Evolutionary conservation across 2,113 vertebrate genomes (phyloP).

Genomic region (Plecturocebus donacophilus): DNA sequence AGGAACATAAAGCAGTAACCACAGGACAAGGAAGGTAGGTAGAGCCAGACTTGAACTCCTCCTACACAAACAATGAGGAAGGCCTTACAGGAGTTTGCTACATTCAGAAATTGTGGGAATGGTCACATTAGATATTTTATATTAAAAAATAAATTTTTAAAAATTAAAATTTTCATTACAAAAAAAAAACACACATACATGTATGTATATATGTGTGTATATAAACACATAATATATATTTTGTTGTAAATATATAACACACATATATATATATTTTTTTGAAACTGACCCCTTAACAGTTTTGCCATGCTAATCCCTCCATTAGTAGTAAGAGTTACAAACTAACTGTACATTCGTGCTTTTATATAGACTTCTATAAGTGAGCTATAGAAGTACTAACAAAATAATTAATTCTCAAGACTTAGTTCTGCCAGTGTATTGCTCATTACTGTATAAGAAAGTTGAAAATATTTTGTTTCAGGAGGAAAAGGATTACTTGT

Average conservation of each 20-base stretch:
- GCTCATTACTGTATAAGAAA: not conserved
- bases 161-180: not conserved
- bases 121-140: not conserved
- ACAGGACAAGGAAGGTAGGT: not conserved
- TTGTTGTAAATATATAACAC: not conserved
- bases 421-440: not conserved
- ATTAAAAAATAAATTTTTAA: not conserved
- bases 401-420: not conserved
- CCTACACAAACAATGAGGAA: not conserved
- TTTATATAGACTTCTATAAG: not conserved
- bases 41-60: not conserved
- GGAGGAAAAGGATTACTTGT: not conserved
- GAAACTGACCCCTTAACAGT: not conserved
- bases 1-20: not conserved
- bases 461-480: not conserved
- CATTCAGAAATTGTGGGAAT: not conserved
- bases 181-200: not conserved
- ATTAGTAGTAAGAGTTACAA: not conserved
- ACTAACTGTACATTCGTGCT: not conserved
- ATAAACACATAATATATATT: not conserved
- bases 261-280: not conserved
- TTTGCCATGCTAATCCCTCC: not conserved
- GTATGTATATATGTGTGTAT: not conserved
- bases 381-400: not conserved
- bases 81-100: not conserved